Evolutionary conservation across 2,113 vertebrate species (phyloP), one percentile per base, ranked within the genome.

Genomic region (Sprattus sprattus): DNA sequence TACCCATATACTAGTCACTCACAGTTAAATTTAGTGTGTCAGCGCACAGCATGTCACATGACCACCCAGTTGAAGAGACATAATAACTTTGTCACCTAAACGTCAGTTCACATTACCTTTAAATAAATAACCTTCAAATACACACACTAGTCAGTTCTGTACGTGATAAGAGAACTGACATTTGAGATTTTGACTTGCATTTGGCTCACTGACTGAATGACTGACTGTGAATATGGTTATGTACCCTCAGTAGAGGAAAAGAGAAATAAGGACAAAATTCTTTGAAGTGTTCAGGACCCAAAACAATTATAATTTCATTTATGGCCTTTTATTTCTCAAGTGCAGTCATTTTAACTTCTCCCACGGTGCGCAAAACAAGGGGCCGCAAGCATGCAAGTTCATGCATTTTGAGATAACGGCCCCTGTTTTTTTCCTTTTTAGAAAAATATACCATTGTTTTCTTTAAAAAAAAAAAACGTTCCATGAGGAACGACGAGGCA

Each of bases 391-490:
- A 92, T 83, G 84, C 85, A 85, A 90, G 89, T 91, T 94, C 88
- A 89, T 91, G 91, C 84, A 0, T 92, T 93, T 92, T 87, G 86
- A 93, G 92, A 93, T 95, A 95, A 94, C 91, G 54, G 87, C 88
- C 57, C 64, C 64, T 28, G 1, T 25, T 71, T 71, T 28, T 71
- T 71, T 39, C 2, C 2, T 39, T 39, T 39, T 39, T 71, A 32
- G 22, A 71, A 32, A 71, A 71, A 71, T 28, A 32, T 71, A 28
- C 11, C 64, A 71, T 8, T 71, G 22, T 71, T 71, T 71, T 32
- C 64, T 91, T 93, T 92, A 85, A 91, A 91, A 67, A 85, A 91
- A 91, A 67, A 91, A 93, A 91, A 91, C 90, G 91, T 86, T 93
- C 88, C 60, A 83, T 87, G 7, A 89, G 92, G 90, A 91, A 91